Conservation (phyloP, 2,113 vertebrate genomes). For the Sclerurus mexicanus region DNA sequence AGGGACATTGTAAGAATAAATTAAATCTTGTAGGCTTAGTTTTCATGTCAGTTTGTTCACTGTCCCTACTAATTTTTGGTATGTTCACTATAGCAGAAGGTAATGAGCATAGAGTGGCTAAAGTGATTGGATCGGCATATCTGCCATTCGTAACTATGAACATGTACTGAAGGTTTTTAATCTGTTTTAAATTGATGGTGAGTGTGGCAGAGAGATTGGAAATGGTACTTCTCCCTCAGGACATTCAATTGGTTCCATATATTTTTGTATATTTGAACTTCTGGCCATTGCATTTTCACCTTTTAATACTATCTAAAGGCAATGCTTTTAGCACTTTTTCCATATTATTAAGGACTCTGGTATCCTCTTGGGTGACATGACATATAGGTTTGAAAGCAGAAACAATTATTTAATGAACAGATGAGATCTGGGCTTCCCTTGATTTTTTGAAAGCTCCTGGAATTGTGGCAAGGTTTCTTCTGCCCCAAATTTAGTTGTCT, state of each 20-base stretch:
- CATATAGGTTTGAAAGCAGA: not conserved
- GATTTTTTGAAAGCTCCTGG: not conserved
- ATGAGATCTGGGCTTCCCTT: not conserved
- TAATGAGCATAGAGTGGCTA: not conserved
- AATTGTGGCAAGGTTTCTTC: not conserved
- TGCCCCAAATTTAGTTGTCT: not conserved
- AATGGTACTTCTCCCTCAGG: not conserved
- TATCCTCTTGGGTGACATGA: not conserved
- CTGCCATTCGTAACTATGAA: not conserved
- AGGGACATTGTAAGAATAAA: not conserved
- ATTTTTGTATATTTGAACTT: not conserved
- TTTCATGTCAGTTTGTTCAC: not conserved
- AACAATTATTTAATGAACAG: not conserved
- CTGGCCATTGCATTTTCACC: not conserved
- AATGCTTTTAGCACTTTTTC: not conserved
- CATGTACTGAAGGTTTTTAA: not conserved
- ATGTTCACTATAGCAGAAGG: not conserved
- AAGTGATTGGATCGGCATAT: not conserved
- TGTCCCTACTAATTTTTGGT: not conserved
- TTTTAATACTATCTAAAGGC: not conserved
- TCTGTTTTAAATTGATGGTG: not conserved
- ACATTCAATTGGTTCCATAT: not conserved
- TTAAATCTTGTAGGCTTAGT: not conserved
- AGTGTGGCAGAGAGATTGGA: not conserved
- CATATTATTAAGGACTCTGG: not conserved